These are phyloP conservation scores for Drosophila sproati DNA, from an alignment of 1,140 invertebrate species.

Conservation along the genomic window DNA sequence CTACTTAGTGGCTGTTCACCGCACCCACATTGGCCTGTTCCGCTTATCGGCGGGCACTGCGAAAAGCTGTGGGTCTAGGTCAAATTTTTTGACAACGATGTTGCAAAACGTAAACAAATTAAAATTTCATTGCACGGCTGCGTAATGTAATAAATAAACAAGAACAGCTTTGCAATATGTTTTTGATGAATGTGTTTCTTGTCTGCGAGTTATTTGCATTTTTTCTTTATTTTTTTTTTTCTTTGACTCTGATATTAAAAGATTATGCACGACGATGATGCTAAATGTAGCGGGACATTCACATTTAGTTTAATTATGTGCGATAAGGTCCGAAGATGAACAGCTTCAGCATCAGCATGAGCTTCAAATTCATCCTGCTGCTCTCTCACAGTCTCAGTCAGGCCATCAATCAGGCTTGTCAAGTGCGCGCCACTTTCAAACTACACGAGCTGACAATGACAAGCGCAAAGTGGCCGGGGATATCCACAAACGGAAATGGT, in stretches of 20 bases:
- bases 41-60: slow-evolving; percentile 40
- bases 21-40: slow-evolving; percentile 59
- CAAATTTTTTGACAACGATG: slow-evolving; percentile 27
- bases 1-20: slow-evolving; percentile 33
- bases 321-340: slow-evolving; percentile 45
- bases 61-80: slow-evolving; percentile 54
- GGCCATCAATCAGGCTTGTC: slow-evolving; percentile 76
- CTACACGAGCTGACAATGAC: slow-evolving; percentile 77
- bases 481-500: slow-evolving; percentile 19
- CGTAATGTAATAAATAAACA: slow-evolving; percentile 38
- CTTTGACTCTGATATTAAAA: slow-evolving; percentile 18
- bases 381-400: slow-evolving; percentile 12
- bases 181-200: slow-evolving; percentile 11
- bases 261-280: slow-evolving; percentile 46
- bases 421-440: slow-evolving; percentile 73
- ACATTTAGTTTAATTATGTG: slow-evolving; percentile 76
- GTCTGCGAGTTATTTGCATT: slow-evolving; percentile 18
- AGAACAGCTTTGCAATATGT: slow-evolving; percentile 14
- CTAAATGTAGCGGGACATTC: slow-evolving; percentile 47
- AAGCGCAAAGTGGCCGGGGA: slow-evolving; percentile 65
- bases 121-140: slow-evolving; percentile 42
- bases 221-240: not conserved
- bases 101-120: slow-evolving; percentile 66
- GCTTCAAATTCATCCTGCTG: slow-evolving; percentile 22
- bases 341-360: slow-evolving; percentile 1